Evolutionary conservation across 2,113 vertebrate species (phyloP), one percentile per base, ranked within the genome.

Genomic region (Tursiops truncatus): DNA sequence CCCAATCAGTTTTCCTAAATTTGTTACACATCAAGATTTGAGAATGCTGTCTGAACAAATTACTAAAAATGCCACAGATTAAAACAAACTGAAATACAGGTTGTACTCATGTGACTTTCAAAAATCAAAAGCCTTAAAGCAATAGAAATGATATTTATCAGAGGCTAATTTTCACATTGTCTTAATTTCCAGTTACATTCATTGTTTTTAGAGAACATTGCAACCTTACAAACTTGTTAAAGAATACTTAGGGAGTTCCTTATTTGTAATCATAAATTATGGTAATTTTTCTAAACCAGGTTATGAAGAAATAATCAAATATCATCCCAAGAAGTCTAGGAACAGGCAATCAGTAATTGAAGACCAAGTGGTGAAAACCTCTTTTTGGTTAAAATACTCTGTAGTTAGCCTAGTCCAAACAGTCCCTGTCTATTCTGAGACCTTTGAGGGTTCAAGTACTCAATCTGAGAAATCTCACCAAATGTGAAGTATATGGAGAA

Each of bases 261-360:
- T 71, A 81, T 38, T 82, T 60, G 3, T 93, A 93, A 91, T 74
- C 44, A 74, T 50, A 83, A 88, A 28, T 60, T 83, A 31, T 73
- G 17, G 14, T 93, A 65, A 62, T 87, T 90, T 92, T 95, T 82
- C 25, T 89, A 71, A 84, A 77, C 28, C 81, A 23, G 18, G 8
- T 77, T 88, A 33, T 85, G 62, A 88, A 74, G 50, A 94, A 92
- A 71, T 81, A 93, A 83, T 60, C 65, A 60, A 77, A 44, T 73
- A 67, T 38, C 56, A 91, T 90, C 50, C 28, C 53, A 96, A 80
- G 74, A 94, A 79, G 44, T 84, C 50, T 90, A 94, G 36, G n/a
- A 95, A 90, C 44, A 77, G 60, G 23, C 33, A 86, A 63, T 85
- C 44, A 62, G 65, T 91, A 68, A 88, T 81, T 67, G 23, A 83